phyloP scores from a whole-genome alignment of 1,140 invertebrate genomes.

The Caenorhabditis briggsae region DNA sequence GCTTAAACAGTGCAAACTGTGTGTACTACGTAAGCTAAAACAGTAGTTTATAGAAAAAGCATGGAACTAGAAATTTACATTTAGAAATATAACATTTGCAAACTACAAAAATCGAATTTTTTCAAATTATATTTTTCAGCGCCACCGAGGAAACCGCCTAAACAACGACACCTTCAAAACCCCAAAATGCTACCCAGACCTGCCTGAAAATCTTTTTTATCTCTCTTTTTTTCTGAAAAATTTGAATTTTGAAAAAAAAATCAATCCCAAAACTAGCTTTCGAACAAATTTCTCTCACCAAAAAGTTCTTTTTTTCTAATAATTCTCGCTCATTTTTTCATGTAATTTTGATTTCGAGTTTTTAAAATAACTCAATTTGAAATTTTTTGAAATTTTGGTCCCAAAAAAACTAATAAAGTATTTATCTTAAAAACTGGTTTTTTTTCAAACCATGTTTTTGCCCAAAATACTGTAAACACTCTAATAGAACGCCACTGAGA shows the following conservation, averaged over 20 bases:
- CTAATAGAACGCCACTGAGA: no score
- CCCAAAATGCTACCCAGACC: constrained; percentile 1
- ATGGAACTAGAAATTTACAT: no score
- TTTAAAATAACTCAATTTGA: no score
- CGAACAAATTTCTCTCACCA: neutral
- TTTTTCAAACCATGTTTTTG: neutral
- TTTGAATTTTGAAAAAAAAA: neutral
- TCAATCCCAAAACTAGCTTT: constrained; percentile 28
- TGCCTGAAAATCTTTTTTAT: constrained; percentile 9
- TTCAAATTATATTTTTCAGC: neutral
- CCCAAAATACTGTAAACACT: no score
- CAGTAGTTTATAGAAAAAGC: no score
- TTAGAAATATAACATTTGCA: no score
- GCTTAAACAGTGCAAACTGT: neutral
- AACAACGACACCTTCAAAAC: neutral
- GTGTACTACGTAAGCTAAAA: no score
- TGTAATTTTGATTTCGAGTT: no score
- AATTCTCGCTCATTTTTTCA: neutral
- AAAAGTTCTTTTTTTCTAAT: constrained; percentile 10
- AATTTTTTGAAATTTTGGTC: no score
- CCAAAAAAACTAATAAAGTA: neutral
- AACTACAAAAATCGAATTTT: no score
- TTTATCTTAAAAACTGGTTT: neutral
- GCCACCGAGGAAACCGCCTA: constrained; percentile 10
- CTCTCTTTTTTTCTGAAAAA: neutral